phyloP scores from a whole-genome alignment of 2,888 invertebrate genomes.

The Chesias legatella region DNA sequence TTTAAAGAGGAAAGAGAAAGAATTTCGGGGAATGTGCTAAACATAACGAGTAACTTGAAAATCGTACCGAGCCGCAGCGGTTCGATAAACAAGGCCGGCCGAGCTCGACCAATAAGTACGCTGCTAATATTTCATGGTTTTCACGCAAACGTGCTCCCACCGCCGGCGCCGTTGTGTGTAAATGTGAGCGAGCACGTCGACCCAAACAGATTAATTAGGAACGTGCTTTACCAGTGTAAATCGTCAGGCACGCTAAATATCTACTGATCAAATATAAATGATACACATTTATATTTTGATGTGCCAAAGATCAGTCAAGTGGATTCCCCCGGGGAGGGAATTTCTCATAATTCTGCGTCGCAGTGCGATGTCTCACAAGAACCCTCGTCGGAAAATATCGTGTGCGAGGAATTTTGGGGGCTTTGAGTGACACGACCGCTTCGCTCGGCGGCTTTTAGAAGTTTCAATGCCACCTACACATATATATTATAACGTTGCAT shows the following conservation, averaged over 20 bases:
- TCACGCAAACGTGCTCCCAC: constrained; percentile 53
- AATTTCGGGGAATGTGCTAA: constrained; percentile 34
- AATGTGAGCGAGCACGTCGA: constrained; percentile 56
- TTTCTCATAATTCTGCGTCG: constrained; percentile 39
- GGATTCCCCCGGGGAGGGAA: constrained; percentile 45
- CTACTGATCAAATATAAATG: constrained; percentile 21
- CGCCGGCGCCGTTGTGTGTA: constrained; percentile 62
- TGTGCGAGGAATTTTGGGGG: constrained; percentile 48
- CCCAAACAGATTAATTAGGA: constrained; percentile 53
- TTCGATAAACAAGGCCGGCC: constrained; percentile 41
- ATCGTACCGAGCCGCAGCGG: constrained; percentile 36
- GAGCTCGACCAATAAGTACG: constrained; percentile 40
- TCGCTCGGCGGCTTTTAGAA: constrained; percentile 42
- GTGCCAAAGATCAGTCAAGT: constrained; percentile 37
- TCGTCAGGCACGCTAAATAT: constrained; percentile 25
- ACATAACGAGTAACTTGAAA: constrained; percentile 35
- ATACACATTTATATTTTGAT: constrained; percentile 34
- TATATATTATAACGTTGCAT: no score
- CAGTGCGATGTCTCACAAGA: constrained; percentile 42
- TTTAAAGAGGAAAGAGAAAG: constrained; percentile 26
- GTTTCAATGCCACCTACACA: background rate
- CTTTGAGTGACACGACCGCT: constrained; percentile 49
- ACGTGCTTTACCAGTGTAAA: constrained; percentile 37
- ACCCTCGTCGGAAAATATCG: constrained; percentile 51
- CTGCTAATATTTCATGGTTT: constrained; percentile 62